Evolutionary conservation across 1,140 invertebrate genomes (phyloP).

Genomic region (Trissolcus basalis): DNA sequence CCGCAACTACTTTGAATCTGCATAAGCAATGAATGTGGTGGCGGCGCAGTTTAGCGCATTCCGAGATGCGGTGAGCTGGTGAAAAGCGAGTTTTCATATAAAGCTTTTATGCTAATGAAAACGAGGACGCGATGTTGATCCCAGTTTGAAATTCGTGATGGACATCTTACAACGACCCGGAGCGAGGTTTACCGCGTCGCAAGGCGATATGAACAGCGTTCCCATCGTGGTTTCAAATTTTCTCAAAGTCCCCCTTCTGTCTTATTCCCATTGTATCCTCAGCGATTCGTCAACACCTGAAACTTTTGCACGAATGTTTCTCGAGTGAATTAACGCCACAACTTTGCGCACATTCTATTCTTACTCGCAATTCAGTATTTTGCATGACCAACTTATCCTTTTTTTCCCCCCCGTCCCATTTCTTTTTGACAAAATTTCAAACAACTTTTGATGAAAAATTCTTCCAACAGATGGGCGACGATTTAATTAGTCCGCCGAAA

Average conservation of each 20-base stretch:
- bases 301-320: too few relatives aligned
- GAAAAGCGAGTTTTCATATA: slow-evolving; percentile 38
- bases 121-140: slow-evolving; percentile 43
- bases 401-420: too few relatives aligned
- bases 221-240: slow-evolving; percentile 4
- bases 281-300: too few relatives aligned
- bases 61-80: slow-evolving; percentile 16
- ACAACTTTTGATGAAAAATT: too few relatives aligned
- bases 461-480: too few relatives aligned
- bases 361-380: too few relatives aligned
- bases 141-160: slow-evolving; percentile 51
- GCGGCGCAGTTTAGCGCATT: background rate
- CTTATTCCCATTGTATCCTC: background rate
- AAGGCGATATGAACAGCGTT: slow-evolving; percentile 14
- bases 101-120: slow-evolving; percentile 50
- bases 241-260: background rate
- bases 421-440: too few relatives aligned
- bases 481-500: too few relatives aligned
- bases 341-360: too few relatives aligned
- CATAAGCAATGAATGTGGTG: slow-evolving; percentile 36
- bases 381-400: too few relatives aligned
- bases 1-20: slow-evolving; percentile 15
- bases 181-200: slow-evolving; percentile 40
- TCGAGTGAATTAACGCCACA: too few relatives aligned
- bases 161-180: slow-evolving; percentile 35